phyloP scores from a whole-genome alignment of 2,797 vertebrate species.

The Sebastes itinus region DNA sequence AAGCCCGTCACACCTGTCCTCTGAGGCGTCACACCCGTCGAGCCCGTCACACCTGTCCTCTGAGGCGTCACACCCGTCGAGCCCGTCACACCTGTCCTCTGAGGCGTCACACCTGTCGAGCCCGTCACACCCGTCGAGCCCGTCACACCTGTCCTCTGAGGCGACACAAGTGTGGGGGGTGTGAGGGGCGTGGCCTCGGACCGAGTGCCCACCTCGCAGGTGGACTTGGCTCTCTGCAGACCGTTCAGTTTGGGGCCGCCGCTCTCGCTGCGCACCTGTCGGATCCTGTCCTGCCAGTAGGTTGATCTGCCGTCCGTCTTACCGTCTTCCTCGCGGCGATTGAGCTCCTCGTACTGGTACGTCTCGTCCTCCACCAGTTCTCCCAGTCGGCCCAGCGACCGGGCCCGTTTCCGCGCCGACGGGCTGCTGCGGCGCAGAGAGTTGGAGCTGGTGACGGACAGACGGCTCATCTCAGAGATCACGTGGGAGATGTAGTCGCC shows the following conservation, averaged over 20 bases:
- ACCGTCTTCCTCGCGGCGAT: slow-evolving; percentile 46
- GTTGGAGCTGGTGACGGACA: slow-evolving; percentile 92
- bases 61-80: too few species aligned
- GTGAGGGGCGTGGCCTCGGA: slow-evolving; percentile 31
- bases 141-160: background rate
- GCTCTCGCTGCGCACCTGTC: slow-evolving; percentile 77
- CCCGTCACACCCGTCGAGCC: background rate
- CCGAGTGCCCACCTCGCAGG: slow-evolving; percentile 76
- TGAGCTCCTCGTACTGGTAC: slow-evolving; percentile 84
- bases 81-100: slow-evolving; percentile 22
- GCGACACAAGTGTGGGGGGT: background rate
- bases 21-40: background rate
- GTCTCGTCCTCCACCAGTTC: slow-evolving; percentile 81
- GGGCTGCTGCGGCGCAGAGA: slow-evolving; percentile 88
- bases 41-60: background rate
- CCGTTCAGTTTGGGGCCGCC: slow-evolving; percentile 84
- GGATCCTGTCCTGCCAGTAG: slow-evolving; percentile 84
- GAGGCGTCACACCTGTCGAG: background rate
- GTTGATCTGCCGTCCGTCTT: slow-evolving; percentile 53
- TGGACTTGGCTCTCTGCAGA: slow-evolving; percentile 83
- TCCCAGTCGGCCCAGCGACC: slow-evolving; percentile 88
- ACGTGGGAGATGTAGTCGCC: slow-evolving; percentile 91
- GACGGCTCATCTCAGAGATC: slow-evolving; percentile 88
- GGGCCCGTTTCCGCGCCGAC: slow-evolving; percentile 85
- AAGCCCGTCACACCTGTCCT: slow-evolving; percentile 17